Conservation (phyloP, 2,888 invertebrate genomes). For the Nomada goodeniana region DNA sequence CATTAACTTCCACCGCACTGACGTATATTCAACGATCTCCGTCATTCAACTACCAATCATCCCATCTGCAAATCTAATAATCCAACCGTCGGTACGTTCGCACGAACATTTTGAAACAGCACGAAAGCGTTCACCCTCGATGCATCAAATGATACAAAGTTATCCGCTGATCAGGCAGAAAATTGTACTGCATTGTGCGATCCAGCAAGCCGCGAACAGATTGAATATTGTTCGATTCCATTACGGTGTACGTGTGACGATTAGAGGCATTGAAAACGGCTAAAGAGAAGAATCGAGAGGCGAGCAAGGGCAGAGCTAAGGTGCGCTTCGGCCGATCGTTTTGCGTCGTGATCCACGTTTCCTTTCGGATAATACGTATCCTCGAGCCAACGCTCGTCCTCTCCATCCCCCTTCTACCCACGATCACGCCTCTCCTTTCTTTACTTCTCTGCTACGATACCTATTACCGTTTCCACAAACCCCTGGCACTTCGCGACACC, state of each 20-base stretch:
- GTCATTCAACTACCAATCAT: no score
- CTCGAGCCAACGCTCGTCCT: constrained; percentile 24
- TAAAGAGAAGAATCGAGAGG: constrained; percentile 35
- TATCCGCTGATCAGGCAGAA: constrained; percentile 3
- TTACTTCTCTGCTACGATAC: constrained; percentile 32
- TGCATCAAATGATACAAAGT: background rate
- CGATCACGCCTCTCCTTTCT: constrained; percentile 27
- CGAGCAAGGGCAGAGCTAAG: constrained; percentile 35
- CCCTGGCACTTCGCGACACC: constrained; percentile 7
- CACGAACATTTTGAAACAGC: no score
- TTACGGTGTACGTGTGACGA: constrained; percentile 50
- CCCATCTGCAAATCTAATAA: no score
- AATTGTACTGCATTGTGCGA: constrained; percentile 20
- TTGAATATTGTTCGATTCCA: constrained; percentile 34
- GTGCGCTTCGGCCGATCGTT: constrained; percentile 32
- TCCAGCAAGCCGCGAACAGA: constrained; percentile 7
- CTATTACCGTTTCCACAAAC: constrained; percentile 42
- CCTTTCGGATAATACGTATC: constrained; percentile 47
- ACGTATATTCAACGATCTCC: no score
- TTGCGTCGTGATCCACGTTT: constrained; percentile 57
- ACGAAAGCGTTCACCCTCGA: no score
- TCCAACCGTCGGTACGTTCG: no score
- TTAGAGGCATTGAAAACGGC: constrained; percentile 44
- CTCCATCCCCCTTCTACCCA: constrained; percentile 32
- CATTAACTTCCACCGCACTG: no score